These are phyloP conservation scores for Thunnus albacares DNA, from an alignment of 2,797 vertebrate species.

Conservation along the genomic window DNA sequence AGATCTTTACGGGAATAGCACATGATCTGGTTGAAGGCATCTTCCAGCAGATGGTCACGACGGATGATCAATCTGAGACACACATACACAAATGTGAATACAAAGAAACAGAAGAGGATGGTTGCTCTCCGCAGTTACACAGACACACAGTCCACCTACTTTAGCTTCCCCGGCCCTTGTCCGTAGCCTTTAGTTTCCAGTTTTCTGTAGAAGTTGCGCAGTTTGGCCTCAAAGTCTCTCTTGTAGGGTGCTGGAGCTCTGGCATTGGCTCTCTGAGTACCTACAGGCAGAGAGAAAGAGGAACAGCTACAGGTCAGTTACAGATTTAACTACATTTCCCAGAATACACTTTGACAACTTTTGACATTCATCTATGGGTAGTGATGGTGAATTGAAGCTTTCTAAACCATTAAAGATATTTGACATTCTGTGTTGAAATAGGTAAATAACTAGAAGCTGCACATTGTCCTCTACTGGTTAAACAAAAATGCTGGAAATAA, in stretches of 20 bases:
- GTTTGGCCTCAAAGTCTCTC: slow-evolving; percentile 97
- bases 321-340: neutral
- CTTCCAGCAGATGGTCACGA: slow-evolving; percentile 95
- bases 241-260: slow-evolving; percentile 97
- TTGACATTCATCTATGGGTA: neutral
- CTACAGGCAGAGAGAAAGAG: slow-evolving; percentile 68
- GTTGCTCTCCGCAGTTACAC: neutral
- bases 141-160: slow-evolving; percentile 83
- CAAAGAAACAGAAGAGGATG: neutral
- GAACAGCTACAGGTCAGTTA: neutral
- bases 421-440: too few relatives aligned
- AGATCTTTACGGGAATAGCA: slow-evolving; percentile 97
- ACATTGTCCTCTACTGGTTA: too few relatives aligned
- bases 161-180: slow-evolving; percentile 97
- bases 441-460: too few relatives aligned
- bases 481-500: too few relatives aligned
- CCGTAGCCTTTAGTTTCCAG: slow-evolving; percentile 97
- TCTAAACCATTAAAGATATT: too few relatives aligned
- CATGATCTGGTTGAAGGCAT: slow-evolving; percentile 99
- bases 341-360: neutral
- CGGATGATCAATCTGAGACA: slow-evolving; percentile 93
- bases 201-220: slow-evolving; percentile 97
- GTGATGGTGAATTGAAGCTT: neutral
- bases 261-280: slow-evolving; percentile 96
- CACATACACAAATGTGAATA: neutral